Evolutionary conservation across 2,888 invertebrate genomes (phyloP), one percentile per base, ranked within the genome.

Genomic region (Drosophila neonasuta): DNA sequence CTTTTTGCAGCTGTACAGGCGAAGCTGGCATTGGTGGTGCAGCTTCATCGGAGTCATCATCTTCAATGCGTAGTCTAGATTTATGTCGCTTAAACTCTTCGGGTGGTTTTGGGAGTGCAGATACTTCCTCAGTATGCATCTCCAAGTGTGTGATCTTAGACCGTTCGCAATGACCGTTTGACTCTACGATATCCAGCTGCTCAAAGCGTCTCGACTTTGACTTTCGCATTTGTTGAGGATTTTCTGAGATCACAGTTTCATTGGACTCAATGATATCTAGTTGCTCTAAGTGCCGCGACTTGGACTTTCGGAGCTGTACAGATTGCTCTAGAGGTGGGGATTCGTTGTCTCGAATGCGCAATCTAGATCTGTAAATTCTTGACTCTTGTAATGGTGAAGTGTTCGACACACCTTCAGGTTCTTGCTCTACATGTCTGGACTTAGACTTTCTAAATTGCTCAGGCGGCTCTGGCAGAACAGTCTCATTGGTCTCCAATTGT

Each of bases 381-480:
- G 36, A 36, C n/a, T 2, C 11, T n/a, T 36, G 36, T 0, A 36
- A 6, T 6, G n/a, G n/a, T 6, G 11, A 3, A 4, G n/a, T n/a
- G 2, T n/a, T 36, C n/a, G 11, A 6, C 36, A 0, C 5, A n/a
- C 11, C 36, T n/a, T 36, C n/a, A 36, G 36, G 2, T 10, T 32
- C 3, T 32, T 32, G 32, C 34, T 34, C 11, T 34, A 11, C 11
- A 10, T 10, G 3, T 34, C 10, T 48, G n/a, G 24, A 9, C 2
- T 13, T 51, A 24, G 50, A 24, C 24, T 9, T 15, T 7, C 20
- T n/a, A n/a, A 44, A 17, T 9, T 54, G 42, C 9, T 32, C 46
- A 10, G 46, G 42, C 6, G 42, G 54, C 6, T 54, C 54, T 1
- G 54, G 30, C 9, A 54, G 1, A n/a, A n/a, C 34, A 36, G n/a